Percentiles rank a stretch among this genome's conserved stretches.
Evolutionary conservation across 2,888 invertebrate species (phyloP).

Genomic region (Drosophila macrospina): DNA sequence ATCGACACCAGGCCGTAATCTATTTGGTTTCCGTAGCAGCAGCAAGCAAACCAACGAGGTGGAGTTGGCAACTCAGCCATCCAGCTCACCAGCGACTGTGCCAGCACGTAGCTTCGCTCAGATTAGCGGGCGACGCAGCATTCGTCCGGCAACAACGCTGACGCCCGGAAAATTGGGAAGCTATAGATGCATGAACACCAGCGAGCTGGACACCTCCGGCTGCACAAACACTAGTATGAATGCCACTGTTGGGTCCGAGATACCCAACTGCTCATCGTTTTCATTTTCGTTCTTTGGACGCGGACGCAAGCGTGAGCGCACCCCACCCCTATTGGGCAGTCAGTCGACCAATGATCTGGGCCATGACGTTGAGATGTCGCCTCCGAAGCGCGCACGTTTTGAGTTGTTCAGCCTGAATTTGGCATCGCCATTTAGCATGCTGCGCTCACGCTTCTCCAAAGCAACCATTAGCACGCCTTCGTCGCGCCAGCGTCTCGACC

Average conservation of each 20-base stretch:
- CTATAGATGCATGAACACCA: constrained; percentile 79
- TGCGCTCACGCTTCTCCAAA: constrained; percentile 82
- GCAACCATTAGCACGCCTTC: constrained; percentile 81
- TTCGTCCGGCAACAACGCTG: constrained; percentile 72
- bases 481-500: constrained; percentile 64
- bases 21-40: constrained; percentile 61
- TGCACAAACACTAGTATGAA: constrained; percentile 83
- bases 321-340: constrained; percentile 64
- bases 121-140: constrained; percentile 83
- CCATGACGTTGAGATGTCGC: constrained; percentile 79
- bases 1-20: constrained; percentile 81
- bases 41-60: constrained; percentile 71
- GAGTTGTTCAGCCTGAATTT: constrained; percentile 80
- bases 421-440: constrained; percentile 82
- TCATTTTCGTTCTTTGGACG: constrained; percentile 83
- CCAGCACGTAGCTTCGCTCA: constrained; percentile 71
- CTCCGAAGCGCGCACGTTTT: constrained; percentile 83
- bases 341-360: constrained; percentile 75
- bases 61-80: constrained; percentile 55
- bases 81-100: constrained; percentile 62
- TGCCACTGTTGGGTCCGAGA: constrained; percentile 84
- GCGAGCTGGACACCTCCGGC: constrained; percentile 81
- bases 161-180: constrained; percentile 77
- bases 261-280: constrained; percentile 82
- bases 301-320: constrained; percentile 83